Conservation (phyloP, 2,888 invertebrate genomes). For the Diarsia mendica region DNA sequence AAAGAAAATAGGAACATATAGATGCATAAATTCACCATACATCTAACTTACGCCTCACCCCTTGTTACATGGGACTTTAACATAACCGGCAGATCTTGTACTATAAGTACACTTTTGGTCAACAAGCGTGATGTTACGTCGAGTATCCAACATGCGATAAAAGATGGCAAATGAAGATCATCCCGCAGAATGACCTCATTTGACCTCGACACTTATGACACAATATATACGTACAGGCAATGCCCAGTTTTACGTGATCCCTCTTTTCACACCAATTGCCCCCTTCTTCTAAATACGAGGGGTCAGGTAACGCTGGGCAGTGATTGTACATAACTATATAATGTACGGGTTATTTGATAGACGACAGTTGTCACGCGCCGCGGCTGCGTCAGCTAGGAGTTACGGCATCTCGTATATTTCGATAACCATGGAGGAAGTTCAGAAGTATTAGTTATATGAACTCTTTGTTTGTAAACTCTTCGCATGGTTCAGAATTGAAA, state of each 20-base stretch:
- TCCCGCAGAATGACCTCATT: conserved; percentile 23
- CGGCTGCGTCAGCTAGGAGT: conserved; percentile 34
- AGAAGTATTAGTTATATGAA: conserved; percentile 21
- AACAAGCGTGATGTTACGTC: background rate
- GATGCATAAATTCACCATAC: too few relatives aligned
- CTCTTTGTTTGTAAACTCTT: background rate
- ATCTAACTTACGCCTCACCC: background rate
- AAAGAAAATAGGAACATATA: too few relatives aligned
- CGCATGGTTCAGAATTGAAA: background rate
- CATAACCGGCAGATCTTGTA: background rate
- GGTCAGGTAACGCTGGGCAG: too few relatives aligned
- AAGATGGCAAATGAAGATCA: background rate
- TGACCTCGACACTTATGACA: conserved; percentile 31
- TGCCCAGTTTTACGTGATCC: too few relatives aligned
- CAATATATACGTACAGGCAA: background rate
- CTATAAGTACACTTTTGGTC: too few relatives aligned
- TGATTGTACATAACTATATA: background rate
- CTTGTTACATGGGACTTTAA: background rate
- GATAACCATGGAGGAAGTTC: background rate
- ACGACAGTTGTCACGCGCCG: conserved; percentile 45
- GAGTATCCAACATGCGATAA: conserved; percentile 4
- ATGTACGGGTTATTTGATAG: conserved; percentile 8
- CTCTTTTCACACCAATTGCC: too few relatives aligned
- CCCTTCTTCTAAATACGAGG: too few relatives aligned
- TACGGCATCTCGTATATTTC: conserved; percentile 26